Evolutionary conservation across 2,888 invertebrate species (phyloP).

Genomic region (Chymomyza amoena): DNA sequence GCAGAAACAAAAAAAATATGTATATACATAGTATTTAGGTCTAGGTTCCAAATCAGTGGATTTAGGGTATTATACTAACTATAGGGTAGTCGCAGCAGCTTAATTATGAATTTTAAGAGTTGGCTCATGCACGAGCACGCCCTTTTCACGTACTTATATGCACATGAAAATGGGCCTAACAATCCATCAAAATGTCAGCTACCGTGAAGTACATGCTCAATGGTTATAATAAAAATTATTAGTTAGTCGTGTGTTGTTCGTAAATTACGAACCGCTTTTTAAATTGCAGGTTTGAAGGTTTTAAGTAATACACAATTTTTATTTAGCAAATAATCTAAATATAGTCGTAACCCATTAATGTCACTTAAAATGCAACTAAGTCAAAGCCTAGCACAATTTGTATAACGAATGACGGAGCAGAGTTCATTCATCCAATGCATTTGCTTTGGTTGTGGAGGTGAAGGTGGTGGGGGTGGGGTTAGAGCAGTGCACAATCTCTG

Average conservation of each 20-base stretch:
- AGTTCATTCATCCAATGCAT: constrained; percentile 62
- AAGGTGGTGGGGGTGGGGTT: constrained; percentile 25
- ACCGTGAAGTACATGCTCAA: constrained; percentile 17
- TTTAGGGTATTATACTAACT: constrained; percentile 11
- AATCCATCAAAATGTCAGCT: constrained; percentile 31
- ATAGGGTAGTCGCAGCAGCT: neutral
- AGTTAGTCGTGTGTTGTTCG: constrained; percentile 1
- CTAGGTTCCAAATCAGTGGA: neutral
- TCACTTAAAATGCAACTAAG: constrained; percentile 43
- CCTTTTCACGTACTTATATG: constrained; percentile 3
- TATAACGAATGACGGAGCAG: constrained; percentile 2
- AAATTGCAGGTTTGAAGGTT: constrained; percentile 5
- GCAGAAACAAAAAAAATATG: no score
- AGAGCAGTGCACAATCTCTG: constrained; percentile 2
- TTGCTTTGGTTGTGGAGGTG: no score
- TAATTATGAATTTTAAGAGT: neutral
- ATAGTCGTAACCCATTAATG: constrained; percentile 58
- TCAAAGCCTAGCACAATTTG: constrained; percentile 12
- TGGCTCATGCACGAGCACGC: constrained; percentile 20
- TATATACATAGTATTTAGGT: no score
- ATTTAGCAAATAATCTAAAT: constrained; percentile 32
- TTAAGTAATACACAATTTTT: neutral
- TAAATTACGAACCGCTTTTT: constrained; percentile 16
- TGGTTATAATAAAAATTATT: constrained; percentile 24
- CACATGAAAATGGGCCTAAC: neutral